phyloP scores from a whole-genome alignment of 2,888 invertebrate genomes.

The Calliphora vomitoria region DNA sequence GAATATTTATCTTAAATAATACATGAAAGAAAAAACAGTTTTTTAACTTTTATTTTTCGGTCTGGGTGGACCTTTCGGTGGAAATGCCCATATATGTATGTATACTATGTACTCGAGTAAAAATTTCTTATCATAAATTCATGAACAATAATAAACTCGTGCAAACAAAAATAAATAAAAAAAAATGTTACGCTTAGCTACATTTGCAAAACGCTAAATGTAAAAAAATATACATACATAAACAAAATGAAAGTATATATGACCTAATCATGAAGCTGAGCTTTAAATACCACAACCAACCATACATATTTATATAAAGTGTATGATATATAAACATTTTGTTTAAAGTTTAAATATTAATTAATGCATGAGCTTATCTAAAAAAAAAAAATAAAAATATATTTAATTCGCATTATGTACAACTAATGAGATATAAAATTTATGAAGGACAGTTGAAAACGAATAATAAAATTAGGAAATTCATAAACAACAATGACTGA shows the following conservation, averaged over 20 bases:
- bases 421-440: too few relatives aligned
- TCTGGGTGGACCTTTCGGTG: too few relatives aligned
- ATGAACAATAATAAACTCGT: neutral
- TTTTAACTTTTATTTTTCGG: too few relatives aligned
- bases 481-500: too few relatives aligned
- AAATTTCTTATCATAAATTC: conserved; percentile 8
- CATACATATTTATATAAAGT: neutral
- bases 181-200: neutral
- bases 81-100: neutral
- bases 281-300: neutral
- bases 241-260: neutral
- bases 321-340: neutral
- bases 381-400: neutral
- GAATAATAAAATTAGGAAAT: too few relatives aligned
- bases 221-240: neutral
- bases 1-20: too few relatives aligned
- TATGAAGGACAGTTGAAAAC: too few relatives aligned
- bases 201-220: conserved; percentile 5
- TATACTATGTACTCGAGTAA: neutral
- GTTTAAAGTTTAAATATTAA: neutral
- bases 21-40: too few relatives aligned
- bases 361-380: neutral
- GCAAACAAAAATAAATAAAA: neutral
- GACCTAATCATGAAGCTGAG: conserved; percentile 10
- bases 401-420: too few relatives aligned